Evolutionary conservation across 2,113 vertebrate genomes (phyloP), one percentile per base, ranked within the genome.

Genomic region (Callocephalon fimbriatum): DNA sequence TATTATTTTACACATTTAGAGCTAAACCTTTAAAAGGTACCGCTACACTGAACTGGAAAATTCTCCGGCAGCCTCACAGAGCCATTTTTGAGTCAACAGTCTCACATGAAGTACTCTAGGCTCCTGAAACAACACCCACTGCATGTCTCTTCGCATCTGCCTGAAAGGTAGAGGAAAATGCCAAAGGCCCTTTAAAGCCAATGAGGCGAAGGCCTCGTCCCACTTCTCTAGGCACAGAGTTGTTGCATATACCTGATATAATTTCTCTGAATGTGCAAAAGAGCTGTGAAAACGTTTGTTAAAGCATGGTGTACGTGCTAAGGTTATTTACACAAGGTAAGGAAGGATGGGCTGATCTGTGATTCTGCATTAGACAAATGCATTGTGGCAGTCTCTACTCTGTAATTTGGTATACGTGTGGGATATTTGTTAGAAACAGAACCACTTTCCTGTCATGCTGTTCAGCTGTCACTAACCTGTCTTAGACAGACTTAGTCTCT

Each of bases 71-170:
- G 45, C 6, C 44, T 91, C 2, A 1, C 7, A 86, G 58, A 92
- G 7, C 4, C 13, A 21, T 20, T 17, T 81, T 59, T 65, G 42
- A 23, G 19, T 48, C 32, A 76, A 58, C 6, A 62, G 22, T 31
- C 42, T 85, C 38, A 26, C 12, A 9, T 13, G 7, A 94, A 81
- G 5, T 58, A 62, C 8, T 61, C 22, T 19, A 26, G 44, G 53
- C n/a, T 83, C n/a, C 37, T 35, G 59, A 66, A 76, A 56, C 4
- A 59, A 25, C 7, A 8, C 25, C 15, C 31, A 13, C 15, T 79
- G 26, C 5, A 37, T 0, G 0, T 0, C 0, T 1, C 9, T 72
- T 45, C 0, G 1, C 5, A 29, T 31, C 48, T 48, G 17, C 20
- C 22, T 81, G 25, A 19, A 45, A 78, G 11, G 10, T 7, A 42